phyloP scores from a whole-genome alignment of 2,113 vertebrate species.

The Sander vitreus region DNA sequence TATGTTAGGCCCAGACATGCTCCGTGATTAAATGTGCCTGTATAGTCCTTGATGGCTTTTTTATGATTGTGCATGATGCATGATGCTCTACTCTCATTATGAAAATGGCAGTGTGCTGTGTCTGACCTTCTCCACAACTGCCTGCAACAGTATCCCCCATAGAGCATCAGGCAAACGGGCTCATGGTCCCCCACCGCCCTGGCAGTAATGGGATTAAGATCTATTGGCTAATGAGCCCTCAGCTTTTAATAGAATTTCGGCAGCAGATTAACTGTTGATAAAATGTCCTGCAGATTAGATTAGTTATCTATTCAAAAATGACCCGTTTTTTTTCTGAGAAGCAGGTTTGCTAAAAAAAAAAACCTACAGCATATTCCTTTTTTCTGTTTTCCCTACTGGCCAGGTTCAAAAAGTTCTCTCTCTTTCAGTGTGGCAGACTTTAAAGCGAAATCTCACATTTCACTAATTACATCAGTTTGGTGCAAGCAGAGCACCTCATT shows the following conservation, averaged over 20 bases:
- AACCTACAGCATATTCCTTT: not conserved
- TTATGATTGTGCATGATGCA: constrained; percentile 80
- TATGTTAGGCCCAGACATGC: constrained; percentile 72
- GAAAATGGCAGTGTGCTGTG: constrained; percentile 76
- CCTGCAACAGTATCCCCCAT: constrained; percentile 63
- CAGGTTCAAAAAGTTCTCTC: not conserved
- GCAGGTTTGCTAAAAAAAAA: constrained; percentile 33
- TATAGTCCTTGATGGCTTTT: constrained; percentile 75
- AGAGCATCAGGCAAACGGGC: constrained; percentile 62
- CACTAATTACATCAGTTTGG: constrained; percentile 56
- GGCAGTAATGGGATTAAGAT: constrained; percentile 84
- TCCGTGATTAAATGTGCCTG: constrained; percentile 81
- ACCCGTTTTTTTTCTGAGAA: constrained; percentile 51
- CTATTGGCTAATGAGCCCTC: constrained; percentile 83
- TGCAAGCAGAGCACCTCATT: constrained; percentile 38
- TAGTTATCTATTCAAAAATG: constrained; percentile 70
- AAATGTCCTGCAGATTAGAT: constrained; percentile 77
- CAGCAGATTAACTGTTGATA: constrained; percentile 81
- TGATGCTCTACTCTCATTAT: constrained; percentile 79
- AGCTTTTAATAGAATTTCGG: constrained; percentile 80
- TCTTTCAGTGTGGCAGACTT: constrained; percentile 14
- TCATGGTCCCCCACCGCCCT: constrained; percentile 60
- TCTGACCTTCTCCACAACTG: constrained; percentile 71
- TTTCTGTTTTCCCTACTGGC: not conserved
- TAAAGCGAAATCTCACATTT: constrained; percentile 33